Evolutionary conservation across 23 tunicate genomes (phyloP).

Genomic region (Ciona savignyi): DNA sequence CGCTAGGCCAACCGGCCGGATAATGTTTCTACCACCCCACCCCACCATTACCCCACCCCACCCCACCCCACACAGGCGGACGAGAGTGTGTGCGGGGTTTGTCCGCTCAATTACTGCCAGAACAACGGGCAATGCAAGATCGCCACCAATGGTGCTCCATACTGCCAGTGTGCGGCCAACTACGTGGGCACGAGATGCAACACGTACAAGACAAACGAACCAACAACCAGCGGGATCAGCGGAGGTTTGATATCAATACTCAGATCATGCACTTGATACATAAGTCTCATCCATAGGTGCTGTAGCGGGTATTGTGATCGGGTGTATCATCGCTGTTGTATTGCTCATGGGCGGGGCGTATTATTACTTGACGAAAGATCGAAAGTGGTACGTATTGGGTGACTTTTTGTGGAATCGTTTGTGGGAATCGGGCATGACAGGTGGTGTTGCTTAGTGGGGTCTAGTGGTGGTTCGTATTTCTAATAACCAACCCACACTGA

Average conservation of each 20-base stretch:
- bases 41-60: no score
- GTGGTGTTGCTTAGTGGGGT: no score
- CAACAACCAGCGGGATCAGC: background rate
- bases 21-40: no score
- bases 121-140: conserved; percentile 45
- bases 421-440: no score
- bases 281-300: conserved; percentile 38
- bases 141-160: conserved; percentile 37
- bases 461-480: no score
- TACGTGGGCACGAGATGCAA: conserved; percentile 75
- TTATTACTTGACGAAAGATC: conserved; percentile 2
- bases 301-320: conserved; percentile 76
- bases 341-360: conserved; percentile 13
- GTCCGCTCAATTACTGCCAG: conserved; percentile 66
- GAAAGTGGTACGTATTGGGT: background rate
- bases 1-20: background rate
- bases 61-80: conserved; percentile 72
- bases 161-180: conserved; percentile 43
- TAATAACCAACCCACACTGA: no score
- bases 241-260: no score
- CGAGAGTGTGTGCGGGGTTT: conserved; percentile 66
- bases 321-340: conserved; percentile 31
- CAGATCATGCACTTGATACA: background rate
- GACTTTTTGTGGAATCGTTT: no score
- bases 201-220: background rate